A percentile compares a stretch with the other conserved stretches of the same genome.
Evolutionary conservation across 2,797 vertebrate species (phyloP).

Genomic region (Bovichtus diacanthus): DNA sequence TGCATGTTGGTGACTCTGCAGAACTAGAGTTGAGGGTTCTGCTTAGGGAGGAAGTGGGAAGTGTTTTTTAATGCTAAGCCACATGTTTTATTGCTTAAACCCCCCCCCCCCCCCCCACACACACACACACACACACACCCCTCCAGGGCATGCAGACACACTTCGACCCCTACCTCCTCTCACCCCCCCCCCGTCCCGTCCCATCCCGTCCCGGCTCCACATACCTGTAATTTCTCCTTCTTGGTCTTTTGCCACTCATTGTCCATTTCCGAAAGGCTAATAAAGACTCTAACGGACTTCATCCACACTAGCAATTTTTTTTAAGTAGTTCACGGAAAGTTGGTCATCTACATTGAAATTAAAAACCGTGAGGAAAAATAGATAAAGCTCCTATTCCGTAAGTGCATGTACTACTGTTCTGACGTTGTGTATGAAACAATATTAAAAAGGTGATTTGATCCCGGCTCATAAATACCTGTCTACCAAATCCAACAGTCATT

Average conservation of each 20-base stretch:
- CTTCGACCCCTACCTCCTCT: conserved; percentile 31
- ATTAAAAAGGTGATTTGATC: not conserved
- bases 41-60: conserved; percentile 55
- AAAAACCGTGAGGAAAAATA: not conserved
- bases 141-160: conserved; percentile 61
- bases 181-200: conserved; percentile 13
- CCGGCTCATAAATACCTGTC: not conserved
- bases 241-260: conserved; percentile 20
- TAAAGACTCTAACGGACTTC: not conserved
- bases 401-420: not conserved
- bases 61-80: conserved; percentile 68
- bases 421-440: not conserved
- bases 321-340: not conserved
- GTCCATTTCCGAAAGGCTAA: not conserved
- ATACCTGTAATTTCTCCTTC: conserved; percentile 66
- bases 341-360: not conserved
- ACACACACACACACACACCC: not conserved
- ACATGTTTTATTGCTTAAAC: conserved; percentile 71
- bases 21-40: conserved; percentile 12
- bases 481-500: no score
- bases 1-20: not conserved
- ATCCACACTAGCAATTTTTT: not conserved
- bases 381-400: not conserved
- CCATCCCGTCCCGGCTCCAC: conserved; percentile 25
- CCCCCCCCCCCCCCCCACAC: not conserved